Evolutionary conservation across 1,140 invertebrate species (phyloP).

Genomic region (Zaprionus tsacasi): DNA sequence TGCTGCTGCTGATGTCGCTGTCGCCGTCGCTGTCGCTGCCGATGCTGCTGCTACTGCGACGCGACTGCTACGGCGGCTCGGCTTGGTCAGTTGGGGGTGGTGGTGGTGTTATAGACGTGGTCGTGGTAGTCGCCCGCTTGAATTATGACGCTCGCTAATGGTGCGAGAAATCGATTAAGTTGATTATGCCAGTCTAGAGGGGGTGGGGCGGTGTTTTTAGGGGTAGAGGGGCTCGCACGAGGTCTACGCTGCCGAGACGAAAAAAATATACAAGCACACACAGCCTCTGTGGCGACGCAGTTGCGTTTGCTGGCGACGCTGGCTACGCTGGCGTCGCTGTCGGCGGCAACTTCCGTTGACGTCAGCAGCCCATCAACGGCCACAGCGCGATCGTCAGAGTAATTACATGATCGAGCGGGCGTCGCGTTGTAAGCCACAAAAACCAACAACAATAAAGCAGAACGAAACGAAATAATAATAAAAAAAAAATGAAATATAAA

Average conservation of each 20-base stretch:
- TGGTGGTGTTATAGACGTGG: conserved; percentile 6
- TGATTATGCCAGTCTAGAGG: background rate
- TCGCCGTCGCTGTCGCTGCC: background rate
- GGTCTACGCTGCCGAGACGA: too few species aligned
- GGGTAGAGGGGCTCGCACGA: background rate
- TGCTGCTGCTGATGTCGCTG: background rate
- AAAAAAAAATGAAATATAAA: background rate
- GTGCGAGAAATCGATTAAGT: conserved; percentile 68
- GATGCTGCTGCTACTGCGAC: background rate
- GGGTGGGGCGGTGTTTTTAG: too few species aligned
- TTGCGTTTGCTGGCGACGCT: too few species aligned
- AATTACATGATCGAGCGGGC: conserved; percentile 65
- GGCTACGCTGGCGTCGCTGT: background rate
- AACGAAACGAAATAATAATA: conserved; percentile 18
- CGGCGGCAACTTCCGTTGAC: conserved; percentile 68
- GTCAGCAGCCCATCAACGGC: conserved; percentile 66
- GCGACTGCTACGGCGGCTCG: background rate
- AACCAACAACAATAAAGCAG: conserved; percentile 9
- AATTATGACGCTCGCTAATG: conserved; percentile 70
- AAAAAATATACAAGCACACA: too few species aligned
- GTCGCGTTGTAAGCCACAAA: conserved; percentile 48
- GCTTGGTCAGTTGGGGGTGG: conserved; percentile 23
- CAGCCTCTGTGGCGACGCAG: conserved; percentile 1
- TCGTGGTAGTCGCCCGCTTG: conserved; percentile 9
- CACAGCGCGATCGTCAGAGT: conserved; percentile 70